These are phyloP conservation scores for Aviceda subcristata DNA, from an alignment of 2,113 vertebrate genomes.

Conservation along the genomic window DNA sequence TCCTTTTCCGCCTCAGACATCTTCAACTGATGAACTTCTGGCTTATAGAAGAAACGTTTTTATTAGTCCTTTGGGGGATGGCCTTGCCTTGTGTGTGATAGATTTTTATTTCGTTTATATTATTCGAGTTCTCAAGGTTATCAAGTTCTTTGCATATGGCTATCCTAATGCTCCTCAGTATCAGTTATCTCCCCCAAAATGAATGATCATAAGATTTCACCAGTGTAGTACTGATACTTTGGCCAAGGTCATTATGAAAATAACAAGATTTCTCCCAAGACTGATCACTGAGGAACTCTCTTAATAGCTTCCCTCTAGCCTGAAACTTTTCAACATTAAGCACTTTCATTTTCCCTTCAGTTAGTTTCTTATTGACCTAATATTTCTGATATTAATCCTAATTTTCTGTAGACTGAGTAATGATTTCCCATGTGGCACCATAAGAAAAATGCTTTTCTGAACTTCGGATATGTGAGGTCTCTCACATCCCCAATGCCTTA, in stretches of 20 bases:
- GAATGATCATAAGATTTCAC: neutral
- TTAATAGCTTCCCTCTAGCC: neutral
- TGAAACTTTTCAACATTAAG: neutral
- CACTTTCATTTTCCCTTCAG: neutral
- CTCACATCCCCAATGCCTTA: neutral
- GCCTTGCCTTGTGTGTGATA: neutral
- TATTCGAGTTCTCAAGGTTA: neutral
- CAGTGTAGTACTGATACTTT: neutral
- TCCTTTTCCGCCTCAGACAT: neutral
- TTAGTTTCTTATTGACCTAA: neutral
- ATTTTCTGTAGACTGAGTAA: neutral
- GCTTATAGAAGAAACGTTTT: neutral
- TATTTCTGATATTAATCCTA: constrained; percentile 15
- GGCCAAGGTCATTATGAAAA: neutral
- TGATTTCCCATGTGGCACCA: neutral
- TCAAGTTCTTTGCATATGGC: neutral
- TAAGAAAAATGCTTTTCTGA: neutral
- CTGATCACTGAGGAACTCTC: neutral
- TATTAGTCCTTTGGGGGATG: neutral
- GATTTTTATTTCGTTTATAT: neutral
- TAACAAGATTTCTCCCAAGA: neutral
- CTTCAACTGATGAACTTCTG: neutral
- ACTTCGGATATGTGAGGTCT: neutral
- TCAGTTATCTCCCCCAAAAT: neutral
- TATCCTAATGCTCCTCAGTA: neutral